phyloP scores from a whole-genome alignment of 2,888 invertebrate species.

The Cacoxenus indagator region DNA sequence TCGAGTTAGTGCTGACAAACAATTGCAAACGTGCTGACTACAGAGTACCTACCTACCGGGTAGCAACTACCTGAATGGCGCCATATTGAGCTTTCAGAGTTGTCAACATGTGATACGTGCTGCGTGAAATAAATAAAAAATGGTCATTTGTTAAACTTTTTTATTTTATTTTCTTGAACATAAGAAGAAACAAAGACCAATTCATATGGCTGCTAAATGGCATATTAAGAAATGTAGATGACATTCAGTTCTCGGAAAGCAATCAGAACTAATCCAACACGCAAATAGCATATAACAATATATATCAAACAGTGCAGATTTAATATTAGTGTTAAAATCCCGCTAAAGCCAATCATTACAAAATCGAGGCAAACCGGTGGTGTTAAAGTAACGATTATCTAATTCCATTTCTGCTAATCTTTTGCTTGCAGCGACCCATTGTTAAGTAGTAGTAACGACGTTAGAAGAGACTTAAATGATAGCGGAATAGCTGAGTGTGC shows the following conservation, averaged over 20 bases:
- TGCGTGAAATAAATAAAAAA: too few species aligned
- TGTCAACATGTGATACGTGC: slow-evolving; percentile 41
- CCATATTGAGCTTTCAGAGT: slow-evolving; percentile 56
- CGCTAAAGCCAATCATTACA: slow-evolving; percentile 31
- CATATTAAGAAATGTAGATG: too few species aligned
- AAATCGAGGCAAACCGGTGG: slow-evolving; percentile 70
- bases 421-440: slow-evolving; percentile 68
- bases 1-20: slow-evolving; percentile 44
- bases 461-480: slow-evolving; percentile 68
- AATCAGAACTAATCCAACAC: too few species aligned
- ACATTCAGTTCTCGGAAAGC: too few species aligned
- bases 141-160: too few species aligned
- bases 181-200: too few species aligned
- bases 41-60: too few species aligned
- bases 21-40: slow-evolving; percentile 49
- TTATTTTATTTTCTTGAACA: too few species aligned
- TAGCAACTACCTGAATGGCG: slow-evolving; percentile 31
- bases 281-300: too few species aligned
- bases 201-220: too few species aligned
- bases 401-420: slow-evolving; percentile 45
- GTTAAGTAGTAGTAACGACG: slow-evolving; percentile 71
- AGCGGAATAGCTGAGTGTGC: slow-evolving; percentile 60
- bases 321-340: too few species aligned
- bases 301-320: too few species aligned
- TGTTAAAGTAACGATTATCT: neutral